Evolutionary conservation across 2,797 vertebrate genomes (phyloP), one percentile per base, ranked within the genome.

Genomic region (Neomorphus geoffroyi): DNA sequence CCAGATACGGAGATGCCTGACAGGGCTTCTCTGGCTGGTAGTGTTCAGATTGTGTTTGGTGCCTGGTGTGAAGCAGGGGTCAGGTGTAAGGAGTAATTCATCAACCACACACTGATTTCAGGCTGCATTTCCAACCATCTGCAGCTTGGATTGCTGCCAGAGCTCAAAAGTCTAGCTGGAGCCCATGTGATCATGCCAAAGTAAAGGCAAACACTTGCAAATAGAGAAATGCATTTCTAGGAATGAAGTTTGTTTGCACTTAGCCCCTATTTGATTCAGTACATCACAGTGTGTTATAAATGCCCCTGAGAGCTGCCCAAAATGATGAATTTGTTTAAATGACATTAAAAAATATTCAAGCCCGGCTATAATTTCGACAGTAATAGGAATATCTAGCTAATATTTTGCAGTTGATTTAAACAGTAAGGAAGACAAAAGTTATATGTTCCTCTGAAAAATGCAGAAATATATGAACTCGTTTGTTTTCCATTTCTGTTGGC

Each of bases 11-110:
- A 92, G 90, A 86, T 88, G 95, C 91, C 94, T 93, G 94, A 96
- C 80, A 86, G 88, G 86, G 71, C 90, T 96, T 93, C 93, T 96
- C 92, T 97, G 86, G 82, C 94, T 96, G 92, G 93, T 95, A 65
- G 92, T 82, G 85, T 92, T 97, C 94, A 91, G 97, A 90, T 96
- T 96, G 96, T 88, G 77, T 96, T 96, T 92, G 90, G 96, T 96
- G 96, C 94, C 94, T 97, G 96, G 92, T 97, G 93, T 97, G 96
- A 98, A 97, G 97, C 92, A 93, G 86, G 96, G 97, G 96, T 98
- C 98, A 97, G 97, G 97, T 98, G 95, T 96, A 97, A 97, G 95
- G 93, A 97, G 95, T 95, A 86, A 96, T 97, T 97, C 96, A 96
- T 97, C 97, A 98, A 94, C 93, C 91, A 91, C 94, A 93, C 92